Base-by-base conservation (phyloP, 2,888 invertebrate species). In the Slavum lentiscoides region DNA sequence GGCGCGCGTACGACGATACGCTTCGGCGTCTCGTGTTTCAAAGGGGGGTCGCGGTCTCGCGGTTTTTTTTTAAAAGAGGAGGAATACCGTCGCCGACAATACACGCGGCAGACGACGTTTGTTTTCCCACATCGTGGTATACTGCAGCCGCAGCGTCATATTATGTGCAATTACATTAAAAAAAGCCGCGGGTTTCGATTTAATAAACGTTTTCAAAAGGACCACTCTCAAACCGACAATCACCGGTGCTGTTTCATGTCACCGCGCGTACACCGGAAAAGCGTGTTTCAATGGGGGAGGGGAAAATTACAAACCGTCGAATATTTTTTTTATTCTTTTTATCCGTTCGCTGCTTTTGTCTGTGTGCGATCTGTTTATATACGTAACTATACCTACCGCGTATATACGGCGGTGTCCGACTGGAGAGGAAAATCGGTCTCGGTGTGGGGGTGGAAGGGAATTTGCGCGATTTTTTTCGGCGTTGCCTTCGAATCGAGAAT, bases 21-120 rank as follows among this genome's bases (percentile, higher is more conserved):
- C 72, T 80, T 72, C 80, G 80, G 80, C 80, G 59, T 80, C 61
- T 80, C 80, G 62, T 64, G 19, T 80, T 80, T 80, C 80, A 72
- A 80, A 80, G 66, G 58, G 64, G 58, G 64, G 72, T 80, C 55
- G 70, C 55, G 53, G 62, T 37, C 58, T 61, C 64, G 30, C 30
- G 30, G 30, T 30, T 30, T 30, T 30, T 30, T 4, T 30, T 30
- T 23, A 53, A 30, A 64, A 80, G 64, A 58, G 53, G 9, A 17
- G 11, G 11, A 30, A 30, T 30, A 30, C 30, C 30, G 4, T 4
- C 30, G 30, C 30, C 80, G 64, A 72, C 80, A 80, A 80, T 59
- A n/a, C 23, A 17, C 21, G 55, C 49, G 58, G 21, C 58, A 64
- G 43, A 58, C 58, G 64, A 55, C 49, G 9, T 49, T 37, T 62